Conservation (phyloP, 1,140 invertebrate genomes). For the Eulimnadia texana region DNA sequence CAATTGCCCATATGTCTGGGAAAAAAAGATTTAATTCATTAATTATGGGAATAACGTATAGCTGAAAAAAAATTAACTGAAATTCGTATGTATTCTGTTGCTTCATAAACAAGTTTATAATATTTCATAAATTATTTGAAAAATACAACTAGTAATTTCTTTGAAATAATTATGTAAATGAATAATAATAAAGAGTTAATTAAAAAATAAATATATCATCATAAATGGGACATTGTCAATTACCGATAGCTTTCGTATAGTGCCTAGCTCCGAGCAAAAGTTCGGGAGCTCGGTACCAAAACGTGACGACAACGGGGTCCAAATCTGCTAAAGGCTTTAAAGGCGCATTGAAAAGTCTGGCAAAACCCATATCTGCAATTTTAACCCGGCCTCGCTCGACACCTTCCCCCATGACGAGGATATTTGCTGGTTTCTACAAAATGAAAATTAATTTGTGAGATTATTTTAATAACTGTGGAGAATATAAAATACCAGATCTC, state of each 20-base stretch:
- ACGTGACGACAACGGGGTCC: constrained; percentile 98
- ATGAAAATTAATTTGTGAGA: constrained; percentile 12
- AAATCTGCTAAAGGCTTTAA: constrained; percentile 93
- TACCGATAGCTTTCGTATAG: constrained; percentile 97
- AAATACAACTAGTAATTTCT: too few relatives aligned
- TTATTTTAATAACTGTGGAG: too few relatives aligned
- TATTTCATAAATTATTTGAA: too few relatives aligned
- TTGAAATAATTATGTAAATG: too few relatives aligned
- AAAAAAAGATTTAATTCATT: constrained; percentile 27
- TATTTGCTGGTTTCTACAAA: constrained; percentile 92
- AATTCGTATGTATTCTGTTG: too few relatives aligned
- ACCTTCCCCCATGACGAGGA: constrained; percentile 98
- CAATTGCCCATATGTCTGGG: constrained; percentile 99
- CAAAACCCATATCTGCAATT: constrained; percentile 99
- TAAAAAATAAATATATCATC: neutral
- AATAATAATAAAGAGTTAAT: neutral
- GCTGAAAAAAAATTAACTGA: too few relatives aligned
- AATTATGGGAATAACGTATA: too few relatives aligned
- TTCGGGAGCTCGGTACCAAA: constrained; percentile 98
- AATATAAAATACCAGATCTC: constrained; percentile 68
- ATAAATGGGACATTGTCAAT: neutral
- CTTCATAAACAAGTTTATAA: too few relatives aligned
- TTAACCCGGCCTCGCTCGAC: constrained; percentile 91
- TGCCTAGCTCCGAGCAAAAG: constrained; percentile 88
- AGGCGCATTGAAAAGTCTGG: constrained; percentile 95